Base-by-base conservation (phyloP, 2,113 vertebrate species). In the Lasiurus borealis region DNA sequence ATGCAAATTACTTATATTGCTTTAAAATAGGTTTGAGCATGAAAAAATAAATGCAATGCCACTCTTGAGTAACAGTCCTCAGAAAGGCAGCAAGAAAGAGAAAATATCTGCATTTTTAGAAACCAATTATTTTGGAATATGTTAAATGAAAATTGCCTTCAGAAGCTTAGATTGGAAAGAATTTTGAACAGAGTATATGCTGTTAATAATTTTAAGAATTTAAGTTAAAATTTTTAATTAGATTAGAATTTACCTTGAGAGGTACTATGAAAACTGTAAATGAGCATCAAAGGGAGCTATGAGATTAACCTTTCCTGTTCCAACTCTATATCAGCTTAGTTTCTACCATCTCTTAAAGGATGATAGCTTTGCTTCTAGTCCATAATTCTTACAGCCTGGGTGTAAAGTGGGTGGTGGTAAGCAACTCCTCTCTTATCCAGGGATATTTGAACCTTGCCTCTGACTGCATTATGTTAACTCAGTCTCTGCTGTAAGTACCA, bases 71-170 rank as follows among this genome's bases (percentile, higher is more conserved):
- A 93, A 88, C 18, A 23, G 25, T 36, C 34, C 57, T 90, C 68
- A 76, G 62, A n/a, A 86, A 92, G 71, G 19, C 44, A 77, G 8
- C 16, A 90, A 50, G 34, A 66, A 57, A 57, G 9, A 13, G 6
- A 15, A 84, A 76, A 83, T 31, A 77, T 46, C 19, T 73, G 44
- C 80, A 87, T 91, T 93, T 91, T 96, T 91, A 88, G 73, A 78
- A 94, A 50, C 16, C 18, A 75, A 29, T 89, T 96, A 50, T 88
- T 77, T 95, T 91, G 48, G 48, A 89, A 8, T 59, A 36, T 88
- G 23, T 90, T 68, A 72, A 84, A 88, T 89, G 68, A 92, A 95
- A 96, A 88, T 83, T 6, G 72, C 34, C 75, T 88, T 80, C 50
- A 77, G 31, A 91, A 85, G 25, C 31, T 90, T 52, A 85, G 19